Evolutionary conservation across 1,140 invertebrate species (phyloP).

Genomic region (Aplysia californica): DNA sequence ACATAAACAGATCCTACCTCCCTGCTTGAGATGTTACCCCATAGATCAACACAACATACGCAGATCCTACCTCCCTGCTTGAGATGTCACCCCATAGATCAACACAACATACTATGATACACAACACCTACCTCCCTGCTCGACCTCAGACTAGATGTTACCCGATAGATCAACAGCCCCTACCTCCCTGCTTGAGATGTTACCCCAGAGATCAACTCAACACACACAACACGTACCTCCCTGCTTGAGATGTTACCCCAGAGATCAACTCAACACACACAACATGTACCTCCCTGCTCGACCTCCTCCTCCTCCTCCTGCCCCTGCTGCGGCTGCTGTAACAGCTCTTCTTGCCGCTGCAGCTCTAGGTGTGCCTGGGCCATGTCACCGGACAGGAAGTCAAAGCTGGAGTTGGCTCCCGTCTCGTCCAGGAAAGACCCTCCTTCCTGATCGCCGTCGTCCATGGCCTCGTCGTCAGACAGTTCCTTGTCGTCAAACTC

Average conservation of each 20-base stretch:
- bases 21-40: no score
- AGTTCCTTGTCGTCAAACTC: slow-evolving; percentile 13
- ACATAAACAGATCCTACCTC: no score
- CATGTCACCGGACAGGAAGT: neutral
- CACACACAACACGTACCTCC: no score
- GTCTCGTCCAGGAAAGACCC: neutral
- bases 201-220: neutral
- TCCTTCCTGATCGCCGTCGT: neutral
- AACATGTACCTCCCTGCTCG: neutral
- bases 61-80: no score
- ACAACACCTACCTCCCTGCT: no score
- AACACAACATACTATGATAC: no score
- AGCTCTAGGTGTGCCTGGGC: neutral
- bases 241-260: neutral
- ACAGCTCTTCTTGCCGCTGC: neutral
- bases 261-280: neutral
- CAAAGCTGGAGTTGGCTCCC: neutral
- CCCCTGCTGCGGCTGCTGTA: no score
- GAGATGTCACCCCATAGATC: no score
- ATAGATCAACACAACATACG: no score
- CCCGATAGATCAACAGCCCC: no score
- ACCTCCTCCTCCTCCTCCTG: neutral
- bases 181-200: no score
- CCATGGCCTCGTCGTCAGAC: slow-evolving; percentile 1
- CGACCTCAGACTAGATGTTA: no score